Evolutionary conservation across 64 coral and sea anemone genomes (phyloP).

Genomic region (Orbicella faveolata): DNA sequence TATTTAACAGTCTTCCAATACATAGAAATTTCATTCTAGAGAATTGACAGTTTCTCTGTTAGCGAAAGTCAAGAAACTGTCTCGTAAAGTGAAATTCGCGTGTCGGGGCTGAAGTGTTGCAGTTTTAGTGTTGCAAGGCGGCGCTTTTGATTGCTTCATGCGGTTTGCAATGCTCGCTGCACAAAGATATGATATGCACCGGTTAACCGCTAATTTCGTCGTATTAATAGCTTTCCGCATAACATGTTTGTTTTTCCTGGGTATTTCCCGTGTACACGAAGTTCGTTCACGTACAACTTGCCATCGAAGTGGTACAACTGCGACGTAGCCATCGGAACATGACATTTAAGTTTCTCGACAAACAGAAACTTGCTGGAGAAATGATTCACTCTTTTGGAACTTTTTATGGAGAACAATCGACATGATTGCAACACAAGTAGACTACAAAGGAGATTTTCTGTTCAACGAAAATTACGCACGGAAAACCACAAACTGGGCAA

Average conservation of each 20-base stretch:
- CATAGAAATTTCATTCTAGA: too few relatives aligned
- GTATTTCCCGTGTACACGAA: not conserved
- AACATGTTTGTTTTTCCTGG: conserved; percentile 25
- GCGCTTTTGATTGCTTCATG: not conserved
- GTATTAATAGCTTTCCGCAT: conserved; percentile 24
- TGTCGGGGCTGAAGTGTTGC: not conserved
- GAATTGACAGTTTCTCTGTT: too few relatives aligned
- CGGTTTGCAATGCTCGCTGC: not conserved
- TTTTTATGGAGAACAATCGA: not conserved
- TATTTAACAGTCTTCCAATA: too few relatives aligned
- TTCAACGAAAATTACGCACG: not conserved
- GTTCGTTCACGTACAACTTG: not conserved
- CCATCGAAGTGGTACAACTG: not conserved
- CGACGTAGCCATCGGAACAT: not conserved
- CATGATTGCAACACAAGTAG: not conserved
- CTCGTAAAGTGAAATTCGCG: too few relatives aligned
- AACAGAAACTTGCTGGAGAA: not conserved
- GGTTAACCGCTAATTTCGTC: conserved; percentile 15
- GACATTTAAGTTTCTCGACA: not conserved
- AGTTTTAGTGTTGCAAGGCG: not conserved
- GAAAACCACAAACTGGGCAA: not conserved
- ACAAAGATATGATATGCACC: not conserved
- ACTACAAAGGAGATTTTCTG: not conserved
- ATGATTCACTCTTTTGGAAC: not conserved
- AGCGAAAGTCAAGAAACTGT: too few relatives aligned